These are phyloP conservation scores for Sycophila texana DNA, from an alignment of 2,888 invertebrate genomes.

Conservation along the genomic window DNA sequence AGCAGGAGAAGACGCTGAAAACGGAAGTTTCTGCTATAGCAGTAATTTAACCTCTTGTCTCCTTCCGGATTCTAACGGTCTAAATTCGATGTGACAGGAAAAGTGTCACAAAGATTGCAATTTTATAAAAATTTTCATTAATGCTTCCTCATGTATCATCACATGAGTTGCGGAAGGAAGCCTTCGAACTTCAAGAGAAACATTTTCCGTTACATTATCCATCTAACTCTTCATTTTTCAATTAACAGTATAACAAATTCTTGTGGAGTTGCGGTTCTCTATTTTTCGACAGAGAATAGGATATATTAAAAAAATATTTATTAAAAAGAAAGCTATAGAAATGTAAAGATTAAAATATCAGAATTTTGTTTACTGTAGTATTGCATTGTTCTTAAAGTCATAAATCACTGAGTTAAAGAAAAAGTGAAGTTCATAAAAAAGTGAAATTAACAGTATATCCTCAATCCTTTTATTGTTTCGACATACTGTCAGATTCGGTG, in stretches of 20 bases:
- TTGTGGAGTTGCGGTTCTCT: no score
- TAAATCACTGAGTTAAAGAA: neutral
- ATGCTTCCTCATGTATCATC: constrained; percentile 11
- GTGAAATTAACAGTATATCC: constrained; percentile 29
- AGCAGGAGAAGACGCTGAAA: constrained; percentile 38
- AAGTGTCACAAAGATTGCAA: constrained; percentile 39
- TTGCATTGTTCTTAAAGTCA: neutral
- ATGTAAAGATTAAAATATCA: no score
- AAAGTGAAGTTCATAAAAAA: neutral
- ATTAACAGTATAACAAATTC: no score
- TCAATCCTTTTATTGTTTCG: constrained; percentile 15
- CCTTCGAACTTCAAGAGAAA: neutral
- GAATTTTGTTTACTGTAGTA: no score
- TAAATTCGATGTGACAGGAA: constrained; percentile 30
- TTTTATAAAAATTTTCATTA: constrained; percentile 45
- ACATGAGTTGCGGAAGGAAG: neutral
- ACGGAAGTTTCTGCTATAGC: constrained; percentile 51
- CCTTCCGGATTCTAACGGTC: constrained; percentile 32
- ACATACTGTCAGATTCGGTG: constrained; percentile 33
- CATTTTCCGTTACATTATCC: neutral
- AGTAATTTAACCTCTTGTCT: constrained; percentile 54
- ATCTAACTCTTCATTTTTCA: no score
- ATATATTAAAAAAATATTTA: no score
- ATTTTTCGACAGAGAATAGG: no score
- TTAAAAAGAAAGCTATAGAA: no score